Percentiles rank a stretch among this genome's conserved stretches.
phyloP scores from a whole-genome alignment of 2,113 vertebrate species.

The Oryzias melastigma region DNA sequence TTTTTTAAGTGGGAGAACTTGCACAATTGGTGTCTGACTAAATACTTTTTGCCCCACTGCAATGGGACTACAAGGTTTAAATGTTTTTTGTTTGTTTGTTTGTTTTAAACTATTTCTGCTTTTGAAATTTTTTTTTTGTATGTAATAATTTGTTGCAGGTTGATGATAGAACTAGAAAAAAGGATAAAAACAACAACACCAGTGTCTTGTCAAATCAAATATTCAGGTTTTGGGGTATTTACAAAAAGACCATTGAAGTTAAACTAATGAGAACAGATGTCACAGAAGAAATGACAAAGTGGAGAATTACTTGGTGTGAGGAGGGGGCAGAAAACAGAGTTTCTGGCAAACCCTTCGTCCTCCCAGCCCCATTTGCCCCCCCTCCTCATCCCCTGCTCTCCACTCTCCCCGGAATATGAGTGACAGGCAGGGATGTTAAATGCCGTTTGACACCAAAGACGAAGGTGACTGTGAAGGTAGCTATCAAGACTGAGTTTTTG shows the following conservation, averaged over 20 bases:
- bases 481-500: slow-evolving; percentile 52
- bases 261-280: slow-evolving; percentile 64
- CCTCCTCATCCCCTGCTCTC: slow-evolving; percentile 67
- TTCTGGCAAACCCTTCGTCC: slow-evolving; percentile 46
- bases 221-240: slow-evolving; percentile 32
- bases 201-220: too few relatives aligned
- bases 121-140: too few relatives aligned
- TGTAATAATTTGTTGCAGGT: too few relatives aligned
- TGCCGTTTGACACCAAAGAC: slow-evolving; percentile 82
- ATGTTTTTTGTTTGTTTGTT: too few relatives aligned
- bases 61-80: too few relatives aligned
- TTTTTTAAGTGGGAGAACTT: too few relatives aligned
- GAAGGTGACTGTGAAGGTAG: slow-evolving; percentile 73
- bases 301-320: slow-evolving; percentile 59
- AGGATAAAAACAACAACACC: too few relatives aligned
- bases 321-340: slow-evolving; percentile 63
- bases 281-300: slow-evolving; percentile 48
- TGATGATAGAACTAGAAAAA: too few relatives aligned
- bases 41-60: too few relatives aligned
- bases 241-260: slow-evolving; percentile 39
- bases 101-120: too few relatives aligned
- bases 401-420: slow-evolving; percentile 74
- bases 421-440: slow-evolving; percentile 85
- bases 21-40: too few relatives aligned
- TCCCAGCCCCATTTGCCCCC: slow-evolving; percentile 41